These are phyloP conservation scores for Meleagris gallopavo DNA, from an alignment of 2,113 vertebrate genomes.

Conservation along the genomic window DNA sequence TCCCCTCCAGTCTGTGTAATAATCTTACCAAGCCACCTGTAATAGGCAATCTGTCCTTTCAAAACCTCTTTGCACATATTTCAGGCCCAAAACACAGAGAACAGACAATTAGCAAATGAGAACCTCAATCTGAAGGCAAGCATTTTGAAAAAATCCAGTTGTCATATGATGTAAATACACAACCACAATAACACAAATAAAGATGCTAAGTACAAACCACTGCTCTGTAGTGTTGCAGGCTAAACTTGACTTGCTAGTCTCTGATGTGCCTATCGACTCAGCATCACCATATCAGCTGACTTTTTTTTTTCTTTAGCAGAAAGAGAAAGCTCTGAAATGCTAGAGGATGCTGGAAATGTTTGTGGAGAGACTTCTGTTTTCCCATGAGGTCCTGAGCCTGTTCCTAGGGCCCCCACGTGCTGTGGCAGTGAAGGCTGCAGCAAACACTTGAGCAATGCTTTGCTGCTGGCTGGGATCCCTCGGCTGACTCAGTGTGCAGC, in stretches of 20 bases:
- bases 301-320: not conserved
- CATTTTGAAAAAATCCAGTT: not conserved
- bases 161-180: not conserved
- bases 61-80: not conserved
- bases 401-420: not conserved
- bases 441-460: not conserved
- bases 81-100: not conserved
- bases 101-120: not conserved
- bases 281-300: not conserved
- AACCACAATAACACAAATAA: not conserved
- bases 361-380: not conserved
- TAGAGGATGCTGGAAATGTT: rapidly evolving
- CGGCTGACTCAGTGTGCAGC: not conserved
- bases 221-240: not conserved
- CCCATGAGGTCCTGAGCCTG: not conserved
- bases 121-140: not conserved
- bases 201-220: not conserved
- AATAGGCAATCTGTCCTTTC: not conserved
- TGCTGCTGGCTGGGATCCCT: not conserved
- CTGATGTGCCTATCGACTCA: not conserved
- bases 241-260: conserved; percentile 10
- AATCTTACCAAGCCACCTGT: not conserved
- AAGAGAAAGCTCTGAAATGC: not conserved
- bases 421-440: not conserved
- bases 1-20: not conserved